A percentile compares a stretch with the other conserved stretches of the same genome.
phyloP scores from a whole-genome alignment of 2,113 vertebrate genomes.

The Ammodytes dubius region DNA sequence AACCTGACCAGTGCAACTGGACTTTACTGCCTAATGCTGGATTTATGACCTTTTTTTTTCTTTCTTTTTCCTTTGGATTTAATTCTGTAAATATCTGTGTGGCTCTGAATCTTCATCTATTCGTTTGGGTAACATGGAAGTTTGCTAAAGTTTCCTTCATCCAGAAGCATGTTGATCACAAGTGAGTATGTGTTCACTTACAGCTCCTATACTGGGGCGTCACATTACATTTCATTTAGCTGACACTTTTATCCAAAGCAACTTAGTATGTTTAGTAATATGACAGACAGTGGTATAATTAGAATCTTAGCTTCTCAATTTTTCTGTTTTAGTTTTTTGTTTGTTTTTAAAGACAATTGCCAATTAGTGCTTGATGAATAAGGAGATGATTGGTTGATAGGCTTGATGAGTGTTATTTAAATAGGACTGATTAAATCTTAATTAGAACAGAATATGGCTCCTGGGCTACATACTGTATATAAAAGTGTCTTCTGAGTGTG shows the following conservation, averaged over 20 bases:
- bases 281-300: slow-evolving; percentile 25
- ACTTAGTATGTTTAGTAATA: neutral
- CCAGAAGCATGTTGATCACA: slow-evolving; percentile 78
- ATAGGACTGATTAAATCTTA: slow-evolving; percentile 22
- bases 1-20: slow-evolving; percentile 46
- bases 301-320: neutral
- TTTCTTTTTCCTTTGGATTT: slow-evolving; percentile 41
- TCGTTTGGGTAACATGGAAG: slow-evolving; percentile 20
- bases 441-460: slow-evolving; percentile 22
- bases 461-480: neutral
- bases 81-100: neutral
- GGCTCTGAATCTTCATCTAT: neutral
- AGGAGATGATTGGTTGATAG: slow-evolving; percentile 47
- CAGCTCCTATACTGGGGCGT: neutral
- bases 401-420: slow-evolving; percentile 42
- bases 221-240: too few relatives aligned
- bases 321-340: slow-evolving; percentile 7
- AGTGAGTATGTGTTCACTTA: slow-evolving; percentile 77
- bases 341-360: slow-evolving; percentile 14
- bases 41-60: neutral
- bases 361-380: slow-evolving; percentile 47
- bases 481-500: slow-evolving; percentile 10
- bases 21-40: slow-evolving; percentile 25
- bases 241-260: too few relatives aligned
- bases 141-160: slow-evolving; percentile 45